A percentile compares a stretch with the other conserved stretches of the same genome.
Evolutionary conservation across 2,888 invertebrate species (phyloP).

Genomic region (Dolichopus griseipennis): DNA sequence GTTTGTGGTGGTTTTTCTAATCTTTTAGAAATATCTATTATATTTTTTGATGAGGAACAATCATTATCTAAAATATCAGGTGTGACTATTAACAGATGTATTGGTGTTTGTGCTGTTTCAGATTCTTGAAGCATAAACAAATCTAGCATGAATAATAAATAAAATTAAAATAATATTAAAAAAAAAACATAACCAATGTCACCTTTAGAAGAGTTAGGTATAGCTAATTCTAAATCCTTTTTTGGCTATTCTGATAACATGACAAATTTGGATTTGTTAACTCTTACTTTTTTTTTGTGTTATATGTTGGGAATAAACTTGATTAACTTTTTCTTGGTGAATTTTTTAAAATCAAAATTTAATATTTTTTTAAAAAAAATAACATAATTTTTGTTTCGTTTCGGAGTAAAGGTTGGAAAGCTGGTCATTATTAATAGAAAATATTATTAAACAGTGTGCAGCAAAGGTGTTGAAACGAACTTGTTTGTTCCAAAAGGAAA

Average conservation of each 20-base stretch:
- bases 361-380: constrained; percentile 1
- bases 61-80: too few relatives aligned
- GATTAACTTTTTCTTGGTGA: not conserved
- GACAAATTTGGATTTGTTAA: not conserved
- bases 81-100: not conserved
- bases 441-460: constrained; percentile 1
- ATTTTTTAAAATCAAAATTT: not conserved
- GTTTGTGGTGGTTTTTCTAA: not conserved
- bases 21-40: not conserved
- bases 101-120: not conserved
- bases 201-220: not conserved
- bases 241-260: not conserved
- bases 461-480: constrained; percentile 7
- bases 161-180: not conserved
- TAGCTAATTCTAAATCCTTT: not conserved
- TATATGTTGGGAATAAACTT: not conserved
- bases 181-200: not conserved
- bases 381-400: not conserved
- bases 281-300: not conserved
- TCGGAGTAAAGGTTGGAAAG: not conserved
- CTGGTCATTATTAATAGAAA: not conserved
- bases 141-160: not conserved
- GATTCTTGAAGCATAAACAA: too few relatives aligned
- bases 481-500: not conserved
- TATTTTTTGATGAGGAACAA: constrained; percentile 2